These are phyloP conservation scores for Luscinia megarhynchos DNA, from an alignment of 2,797 vertebrate genomes.

Conservation along the genomic window DNA sequence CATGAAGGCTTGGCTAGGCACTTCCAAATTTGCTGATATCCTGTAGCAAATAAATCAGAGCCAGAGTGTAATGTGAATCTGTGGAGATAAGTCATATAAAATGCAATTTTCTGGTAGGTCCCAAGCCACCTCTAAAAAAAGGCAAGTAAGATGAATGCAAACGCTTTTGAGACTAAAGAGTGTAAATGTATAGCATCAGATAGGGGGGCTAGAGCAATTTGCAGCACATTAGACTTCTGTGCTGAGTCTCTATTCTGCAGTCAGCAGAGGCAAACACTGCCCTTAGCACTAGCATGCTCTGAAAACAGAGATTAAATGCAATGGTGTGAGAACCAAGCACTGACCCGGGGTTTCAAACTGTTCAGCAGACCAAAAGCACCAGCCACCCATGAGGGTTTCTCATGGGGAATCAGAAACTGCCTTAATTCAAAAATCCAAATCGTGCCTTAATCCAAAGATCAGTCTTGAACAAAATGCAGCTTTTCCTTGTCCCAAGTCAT, in stretches of 20 bases:
- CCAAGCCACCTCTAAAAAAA: background rate
- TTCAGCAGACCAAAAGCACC: background rate
- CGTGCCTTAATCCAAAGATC: background rate
- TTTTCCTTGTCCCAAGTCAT: background rate
- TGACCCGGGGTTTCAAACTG: background rate
- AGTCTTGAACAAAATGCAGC: background rate
- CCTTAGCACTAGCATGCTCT: background rate
- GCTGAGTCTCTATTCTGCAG: background rate
- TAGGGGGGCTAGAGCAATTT: background rate
- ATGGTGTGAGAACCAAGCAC: background rate
- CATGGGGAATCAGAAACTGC: background rate
- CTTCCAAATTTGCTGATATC: background rate
- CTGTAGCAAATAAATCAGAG: background rate
- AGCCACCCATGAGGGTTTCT: background rate
- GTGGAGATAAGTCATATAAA: background rate
- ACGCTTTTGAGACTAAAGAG: background rate
- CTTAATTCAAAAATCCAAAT: background rate
- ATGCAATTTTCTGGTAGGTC: background rate
- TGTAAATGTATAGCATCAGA: background rate
- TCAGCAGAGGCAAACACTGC: conserved; percentile 4
- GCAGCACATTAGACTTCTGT: background rate
- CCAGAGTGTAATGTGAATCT: background rate
- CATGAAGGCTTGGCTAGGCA: background rate
- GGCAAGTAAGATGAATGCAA: background rate
- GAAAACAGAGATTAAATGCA: conserved; percentile 5